phyloP scores from a whole-genome alignment of 1,140 invertebrate genomes.

The honey bee (Apis mellifera) region Amel_HAv3.1 CM009940.2:6430501-6431000 shows the following conservation, averaged over 20 bases:
- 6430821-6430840: slow-evolving; percentile 50
- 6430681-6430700: neutral
- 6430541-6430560: slow-evolving; percentile 74
- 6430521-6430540: slow-evolving; percentile 73
- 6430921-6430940: slow-evolving; percentile 46
- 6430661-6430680: neutral
- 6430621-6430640: slow-evolving; percentile 58
- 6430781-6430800: slow-evolving; percentile 31
- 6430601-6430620: slow-evolving; percentile 59
- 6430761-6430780: slow-evolving; percentile 23
- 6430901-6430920: slow-evolving; percentile 17
- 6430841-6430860: slow-evolving; percentile 32
- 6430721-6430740: slow-evolving; percentile 16
- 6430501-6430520: slow-evolving; percentile 71
- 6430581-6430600: slow-evolving; percentile 69
- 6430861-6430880: slow-evolving; percentile 55
- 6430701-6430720: neutral
- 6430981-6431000: slow-evolving; percentile 28
- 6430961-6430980: slow-evolving; percentile 46
- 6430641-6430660: slow-evolving; percentile 40
- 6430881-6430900: slow-evolving; percentile 15
- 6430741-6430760: slow-evolving; percentile 18
- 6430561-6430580: slow-evolving; percentile 66
- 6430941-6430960: slow-evolving; percentile 24
- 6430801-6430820: slow-evolving; percentile 21